Evolutionary conservation across 1,140 invertebrate species (phyloP), one percentile per base, ranked within the genome.

Genomic region (Caenorhabditis remanei): DNA sequence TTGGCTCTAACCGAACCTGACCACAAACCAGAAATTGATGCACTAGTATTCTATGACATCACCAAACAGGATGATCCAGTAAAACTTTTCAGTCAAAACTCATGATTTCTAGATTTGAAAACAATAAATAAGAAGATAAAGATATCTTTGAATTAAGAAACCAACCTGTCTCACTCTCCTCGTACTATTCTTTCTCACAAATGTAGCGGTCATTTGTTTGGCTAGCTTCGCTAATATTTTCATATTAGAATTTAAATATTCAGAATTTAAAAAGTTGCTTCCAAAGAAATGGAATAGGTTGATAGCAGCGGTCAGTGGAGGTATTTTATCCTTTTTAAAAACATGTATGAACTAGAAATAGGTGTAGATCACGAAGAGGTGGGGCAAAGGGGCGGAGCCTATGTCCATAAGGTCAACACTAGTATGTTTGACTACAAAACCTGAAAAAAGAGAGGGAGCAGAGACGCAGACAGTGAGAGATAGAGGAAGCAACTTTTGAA

Each of bases 321-420:
- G 19, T 46, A 5, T 43, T 43, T 24, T 71, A 14, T 43, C 46
- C 21, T 41, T 71, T 71, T 14, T 43, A 63, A 63, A 40, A 46
- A n/a, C 43, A 48, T 61, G 65, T 71, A 48, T 46, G 65, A 16
- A 46, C 21, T 43, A 24, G 46, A 79, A 53, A 79, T 48, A 50
- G 46, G 32, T 32, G 32, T 32, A 50, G 13, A 79, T 9, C 50
- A 46, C n/a, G 6, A 53, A n/a, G 21, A n/a, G 21, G 67, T 13
- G 21, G 8, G 21, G 41, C 16, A 50, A 79, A 53, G 19, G 46
- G 71, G n/a, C 71, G 46, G 24, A 19, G 65, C 65, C 46, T 63
- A 50, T 79, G 71, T 53, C 71, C 71, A 79, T 79, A 79, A 79
- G 71, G 71, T 79, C 71, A 79, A 79, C 71, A 48, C 46, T 21